Percentiles rank a stretch among this genome's conserved stretches.
These are phyloP conservation scores for Galbula dea DNA, from an alignment of 2,113 vertebrate species.

Conservation along the genomic window DNA sequence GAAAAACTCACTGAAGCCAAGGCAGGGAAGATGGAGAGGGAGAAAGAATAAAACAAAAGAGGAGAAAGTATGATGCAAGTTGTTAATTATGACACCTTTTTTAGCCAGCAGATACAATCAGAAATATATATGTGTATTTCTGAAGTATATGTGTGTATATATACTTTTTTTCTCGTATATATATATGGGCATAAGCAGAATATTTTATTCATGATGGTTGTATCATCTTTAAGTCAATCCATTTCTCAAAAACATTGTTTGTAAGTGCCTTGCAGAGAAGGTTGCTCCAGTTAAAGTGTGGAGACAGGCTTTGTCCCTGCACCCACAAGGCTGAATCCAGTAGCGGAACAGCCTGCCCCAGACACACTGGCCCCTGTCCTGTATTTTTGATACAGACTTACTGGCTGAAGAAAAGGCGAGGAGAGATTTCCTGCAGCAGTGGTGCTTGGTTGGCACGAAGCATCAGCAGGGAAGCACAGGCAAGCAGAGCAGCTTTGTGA, in stretches of 20 bases:
- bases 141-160: not conserved
- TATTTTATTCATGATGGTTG: not conserved
- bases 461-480: not conserved
- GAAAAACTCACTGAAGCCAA: not conserved
- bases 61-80: not conserved
- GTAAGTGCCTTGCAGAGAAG: not conserved
- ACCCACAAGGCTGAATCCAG: fast-evolving
- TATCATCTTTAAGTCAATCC: not conserved
- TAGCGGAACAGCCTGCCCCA: not conserved
- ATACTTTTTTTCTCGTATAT: no score
- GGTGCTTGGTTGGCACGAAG: fast-evolving
- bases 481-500: not conserved
- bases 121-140: not conserved
- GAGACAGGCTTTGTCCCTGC: not conserved
- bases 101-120: not conserved
- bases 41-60: not conserved
- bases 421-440: not conserved
- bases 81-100: not conserved
- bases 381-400: not conserved
- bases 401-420: not conserved
- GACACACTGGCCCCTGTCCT: not conserved
- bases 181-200: not conserved
- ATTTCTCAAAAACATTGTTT: not conserved
- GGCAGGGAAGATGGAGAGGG: not conserved
- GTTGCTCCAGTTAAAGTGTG: fast-evolving